Base-by-base conservation (phyloP, 2,113 vertebrate genomes). In the Parus major region DNA sequence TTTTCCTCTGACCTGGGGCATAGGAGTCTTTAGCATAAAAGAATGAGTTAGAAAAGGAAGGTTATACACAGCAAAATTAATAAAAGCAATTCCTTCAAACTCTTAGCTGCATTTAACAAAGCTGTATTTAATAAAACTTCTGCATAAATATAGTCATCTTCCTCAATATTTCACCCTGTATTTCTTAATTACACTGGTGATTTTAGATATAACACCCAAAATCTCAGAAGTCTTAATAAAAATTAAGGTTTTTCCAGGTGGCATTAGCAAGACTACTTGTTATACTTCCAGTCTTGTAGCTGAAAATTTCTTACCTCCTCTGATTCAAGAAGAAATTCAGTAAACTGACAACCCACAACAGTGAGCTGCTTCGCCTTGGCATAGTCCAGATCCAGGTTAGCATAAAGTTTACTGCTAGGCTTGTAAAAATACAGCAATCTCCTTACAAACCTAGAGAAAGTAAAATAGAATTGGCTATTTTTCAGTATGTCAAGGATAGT, bases 391-490 rank as follows among this genome's bases (percentile, higher is more conserved):
- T 99, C 98, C 85, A 99, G 96, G 91, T 98, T 98, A 78, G 99
- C 99, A 49, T 99, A 99, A 57, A 99, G 97, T 92, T 99, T 99
- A 97, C 99, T 99, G 97, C 99, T 99, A 80, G 99, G 99, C 92
- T 99, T 99, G 94, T 99, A 99, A 97, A 99, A 99, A 98, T 98
- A 99, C 56, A 99, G 98, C 76, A 99, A 97, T 96, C 99, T 98
- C 75, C 99, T 98, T 65, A 99, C 99, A 98, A 99, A 99, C 97
- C 99, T 99, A 93, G 0, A 14, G 21, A 82, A 64, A 92, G 55
- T 44, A 95, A 92, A 94, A 81, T 7, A 72, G 27, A 96, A 82
- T 56, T 52, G 66, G 44, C 24, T 73, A 7, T 44, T 90, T 80
- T 75, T 89, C 80, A 60, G 18, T 23, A 63, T 7, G 9, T 66